Base-by-base conservation (phyloP, 1,140 invertebrate genomes). In the Drosophila nebulosa region DNA sequence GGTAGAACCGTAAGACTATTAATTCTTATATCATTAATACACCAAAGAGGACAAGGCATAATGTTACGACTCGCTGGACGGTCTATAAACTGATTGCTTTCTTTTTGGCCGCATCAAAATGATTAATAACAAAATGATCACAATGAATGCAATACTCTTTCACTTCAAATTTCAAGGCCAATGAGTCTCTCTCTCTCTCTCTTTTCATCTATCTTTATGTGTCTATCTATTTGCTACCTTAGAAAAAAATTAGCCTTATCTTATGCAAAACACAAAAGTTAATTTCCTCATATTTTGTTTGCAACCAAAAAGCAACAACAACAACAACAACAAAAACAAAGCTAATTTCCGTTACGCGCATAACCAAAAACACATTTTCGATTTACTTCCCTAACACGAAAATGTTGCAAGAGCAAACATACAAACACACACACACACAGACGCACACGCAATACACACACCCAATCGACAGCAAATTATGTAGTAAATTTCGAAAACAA, bases 251-350 rank as follows among this genome's bases (percentile, higher is more conserved):
- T 46, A 16, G 10, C 39, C 39, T 46, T 46, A 46, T 46, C 39
- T 46, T 46, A 46, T 46, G 39, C 39, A 46, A 46, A 46, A 46
- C 16, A 46, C 18, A 46, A 46, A 46, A 21, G 16, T 46, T 46
- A 46, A 46, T 46, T 46, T 46, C 39, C 39, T 46, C 39, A 46
- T 46, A 46, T 46, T 46, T 46, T 21, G 39, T 46, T 46, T 46
- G 39, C 16, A 46, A 46, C 39, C 39, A 46, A 46, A 32, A 32
- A 32, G 39, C 16, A 46, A 46, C 39, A 16, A 46, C 18, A 32
- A 32, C 10, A 32, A 32, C 30, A 32, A 32, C 10, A 32, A 32
- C 27, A 32, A 32, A 46, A 46, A 21, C 39, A 46, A 46, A 46
- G 39, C 39, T 46, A 46, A 46, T 46, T 46, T 46, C 39, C 39